phyloP scores from a whole-genome alignment of 2,797 vertebrate genomes.

The Pelodytes ibericus region DNA sequence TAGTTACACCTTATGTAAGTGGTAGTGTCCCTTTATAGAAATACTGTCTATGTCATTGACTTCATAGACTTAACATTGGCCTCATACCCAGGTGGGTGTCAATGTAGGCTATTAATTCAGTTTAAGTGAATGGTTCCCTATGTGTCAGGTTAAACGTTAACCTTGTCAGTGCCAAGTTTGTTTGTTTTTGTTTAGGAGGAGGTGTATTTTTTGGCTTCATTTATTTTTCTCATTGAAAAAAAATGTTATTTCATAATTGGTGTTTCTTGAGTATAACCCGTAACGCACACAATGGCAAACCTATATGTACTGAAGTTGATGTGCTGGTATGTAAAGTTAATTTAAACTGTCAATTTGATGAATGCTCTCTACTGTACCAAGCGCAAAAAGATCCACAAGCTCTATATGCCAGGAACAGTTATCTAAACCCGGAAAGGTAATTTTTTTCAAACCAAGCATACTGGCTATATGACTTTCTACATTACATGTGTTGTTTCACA shows the following conservation, averaged over 20 bases:
- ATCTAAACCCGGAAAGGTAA: constrained; percentile 36
- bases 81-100: too few relatives aligned
- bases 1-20: too few relatives aligned
- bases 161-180: too few relatives aligned
- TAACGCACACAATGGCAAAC: constrained; percentile 30
- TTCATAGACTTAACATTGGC: too few relatives aligned
- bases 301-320: constrained; percentile 49
- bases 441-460: constrained; percentile 44
- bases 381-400: constrained; percentile 47
- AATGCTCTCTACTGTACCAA: constrained; percentile 47
- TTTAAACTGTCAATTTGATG: constrained; percentile 55
- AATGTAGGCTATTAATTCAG: too few relatives aligned
- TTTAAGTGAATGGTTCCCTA: too few relatives aligned
- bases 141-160: too few relatives aligned
- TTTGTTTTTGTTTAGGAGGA: too few relatives aligned
- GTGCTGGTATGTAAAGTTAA: constrained; percentile 52
- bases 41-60: too few relatives aligned
- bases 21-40: too few relatives aligned
- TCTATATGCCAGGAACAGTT: constrained; percentile 37
- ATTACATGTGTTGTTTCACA: constrained; percentile 11
- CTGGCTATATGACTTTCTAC: constrained; percentile 29
- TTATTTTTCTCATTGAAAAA: constrained; percentile 15
- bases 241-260: constrained; percentile 44
- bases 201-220: not conserved
- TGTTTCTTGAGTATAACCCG: constrained; percentile 24